Conservation (phyloP, 2,888 invertebrate species). For the Kryphioiulus occultus region DNA sequence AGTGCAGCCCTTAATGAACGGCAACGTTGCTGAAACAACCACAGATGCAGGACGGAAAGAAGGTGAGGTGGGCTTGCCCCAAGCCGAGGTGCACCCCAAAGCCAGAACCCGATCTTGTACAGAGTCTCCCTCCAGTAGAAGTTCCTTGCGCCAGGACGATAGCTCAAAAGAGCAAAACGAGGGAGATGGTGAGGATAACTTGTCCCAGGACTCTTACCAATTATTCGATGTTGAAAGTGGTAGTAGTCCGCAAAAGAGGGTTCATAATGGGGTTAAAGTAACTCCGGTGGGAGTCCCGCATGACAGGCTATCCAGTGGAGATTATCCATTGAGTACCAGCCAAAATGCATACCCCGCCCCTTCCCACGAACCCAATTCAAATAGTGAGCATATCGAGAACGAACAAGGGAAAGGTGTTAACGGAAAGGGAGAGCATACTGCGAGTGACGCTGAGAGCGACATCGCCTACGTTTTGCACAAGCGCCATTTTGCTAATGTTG, state of each 20-base stretch:
- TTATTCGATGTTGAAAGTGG: conserved; percentile 52
- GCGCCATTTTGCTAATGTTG: conserved; percentile 53
- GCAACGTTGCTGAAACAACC: neutral
- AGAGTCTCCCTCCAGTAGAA: conserved; percentile 52
- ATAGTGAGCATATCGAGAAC: conserved; percentile 15
- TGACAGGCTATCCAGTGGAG: conserved; percentile 14
- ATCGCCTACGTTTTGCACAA: conserved; percentile 61
- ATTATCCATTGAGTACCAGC: neutral
- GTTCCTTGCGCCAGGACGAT: conserved; percentile 52
- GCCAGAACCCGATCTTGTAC: conserved; percentile 40
- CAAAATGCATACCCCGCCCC: neutral
- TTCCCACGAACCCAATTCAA: neutral
- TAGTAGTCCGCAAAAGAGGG: conserved; percentile 48
- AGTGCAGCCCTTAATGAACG: conserved; percentile 10
- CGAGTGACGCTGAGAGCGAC: conserved; percentile 58
- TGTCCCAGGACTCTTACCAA: conserved; percentile 58
- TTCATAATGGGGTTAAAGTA: neutral
- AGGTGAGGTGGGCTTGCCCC: conserved; percentile 38
- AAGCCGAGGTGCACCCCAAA: conserved; percentile 3
- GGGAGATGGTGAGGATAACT: conserved; percentile 60
- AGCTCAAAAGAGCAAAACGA: conserved; percentile 45
- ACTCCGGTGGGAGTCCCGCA: neutral
- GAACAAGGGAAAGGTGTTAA: conserved; percentile 41
- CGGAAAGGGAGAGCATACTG: conserved; percentile 13
- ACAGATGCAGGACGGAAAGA: conserved; percentile 21